Evolutionary conservation across 2,888 invertebrate species (phyloP), one percentile per base, ranked within the genome.

Genomic region (Megalurothrips usitatus): DNA sequence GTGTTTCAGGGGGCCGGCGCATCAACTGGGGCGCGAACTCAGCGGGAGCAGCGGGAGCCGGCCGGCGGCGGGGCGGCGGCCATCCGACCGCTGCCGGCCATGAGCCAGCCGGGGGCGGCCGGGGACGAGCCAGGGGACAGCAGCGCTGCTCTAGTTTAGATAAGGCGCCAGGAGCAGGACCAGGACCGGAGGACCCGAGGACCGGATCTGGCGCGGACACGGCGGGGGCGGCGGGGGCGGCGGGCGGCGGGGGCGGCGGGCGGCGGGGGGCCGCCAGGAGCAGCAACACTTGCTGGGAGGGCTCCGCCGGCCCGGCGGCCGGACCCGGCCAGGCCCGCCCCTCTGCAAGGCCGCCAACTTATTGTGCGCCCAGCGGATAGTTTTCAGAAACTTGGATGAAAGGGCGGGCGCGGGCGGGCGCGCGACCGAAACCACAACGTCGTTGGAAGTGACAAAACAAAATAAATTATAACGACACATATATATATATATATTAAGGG

Each of bases 81-180:
- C 34, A n/a, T n/a, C n/a, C n/a, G n/a, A n/a, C n/a, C n/a, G n/a
- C n/a, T n/a, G n/a, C n/a, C n/a, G n/a, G n/a, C n/a, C n/a, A n/a
- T n/a, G n/a, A n/a, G n/a, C n/a, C n/a, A n/a, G n/a, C n/a, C n/a
- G n/a, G n/a, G n/a, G n/a, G n/a, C n/a, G n/a, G n/a, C n/a, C n/a
- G n/a, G n/a, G n/a, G n/a, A n/a, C n/a, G n/a, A n/a, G n/a, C n/a
- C n/a, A n/a, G n/a, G n/a, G n/a, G n/a, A n/a, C n/a, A 52, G 17
- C 52, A 58, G 58, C 58, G 58, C 58, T 19, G 58, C 19, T 58
- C 19, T 58, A 58, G 58, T 58, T 58, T 58, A 58, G 58, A 58
- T 58, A 58, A 58, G 58, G 58, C 58, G 58, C 58, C 58, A 58
- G 19, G 58, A 58, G 14, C 58, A 58, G 58, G 58, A 58, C 58